These are phyloP conservation scores for Hymenopus coronatus DNA, from an alignment of 2,888 invertebrate species.

Conservation along the genomic window DNA sequence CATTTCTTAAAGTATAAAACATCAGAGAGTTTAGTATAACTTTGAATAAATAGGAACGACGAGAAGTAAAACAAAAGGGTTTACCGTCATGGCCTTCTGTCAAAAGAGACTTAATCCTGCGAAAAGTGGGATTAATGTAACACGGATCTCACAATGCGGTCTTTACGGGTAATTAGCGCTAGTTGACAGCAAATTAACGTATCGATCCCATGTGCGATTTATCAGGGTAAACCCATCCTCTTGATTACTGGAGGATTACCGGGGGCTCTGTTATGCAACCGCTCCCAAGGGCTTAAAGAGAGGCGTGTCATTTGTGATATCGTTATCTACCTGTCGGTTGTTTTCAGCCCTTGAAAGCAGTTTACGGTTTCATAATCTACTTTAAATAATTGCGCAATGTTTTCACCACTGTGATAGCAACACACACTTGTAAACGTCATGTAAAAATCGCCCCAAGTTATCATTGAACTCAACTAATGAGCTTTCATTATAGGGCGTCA, in stretches of 20 bases:
- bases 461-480: no score
- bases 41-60: no score
- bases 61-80: no score
- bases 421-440: no score
- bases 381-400: no score
- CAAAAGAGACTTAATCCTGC: not conserved
- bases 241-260: not conserved
- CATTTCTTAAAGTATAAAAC: no score
- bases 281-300: not conserved
- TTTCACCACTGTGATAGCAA: no score
- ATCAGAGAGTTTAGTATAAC: no score
- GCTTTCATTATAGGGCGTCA: no score
- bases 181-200: not conserved
- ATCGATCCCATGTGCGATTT: not conserved
- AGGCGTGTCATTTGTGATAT: not conserved
- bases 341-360: not conserved
- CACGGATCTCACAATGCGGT: not conserved
- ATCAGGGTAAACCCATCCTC: not conserved
- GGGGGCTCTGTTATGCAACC: not conserved
- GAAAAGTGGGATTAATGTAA: not conserved
- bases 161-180: not conserved
- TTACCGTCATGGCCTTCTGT: no score
- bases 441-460: no score
- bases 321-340: not conserved
- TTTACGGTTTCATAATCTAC: no score